phyloP scores from a whole-genome alignment of 2,797 vertebrate genomes.

The Babyrousa celebensis region DNA sequence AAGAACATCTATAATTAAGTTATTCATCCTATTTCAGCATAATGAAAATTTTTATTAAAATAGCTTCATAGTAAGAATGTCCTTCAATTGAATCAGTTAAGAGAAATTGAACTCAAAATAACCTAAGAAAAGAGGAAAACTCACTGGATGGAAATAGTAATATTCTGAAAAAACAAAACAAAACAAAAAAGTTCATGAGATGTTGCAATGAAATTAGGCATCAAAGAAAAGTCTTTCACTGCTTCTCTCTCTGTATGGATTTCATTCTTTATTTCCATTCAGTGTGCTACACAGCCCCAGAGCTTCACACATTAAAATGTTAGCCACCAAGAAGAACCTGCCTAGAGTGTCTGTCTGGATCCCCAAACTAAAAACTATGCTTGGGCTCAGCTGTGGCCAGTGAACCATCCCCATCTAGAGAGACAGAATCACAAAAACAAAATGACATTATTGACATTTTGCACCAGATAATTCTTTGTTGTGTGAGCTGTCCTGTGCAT shows the following conservation, averaged over 20 bases:
- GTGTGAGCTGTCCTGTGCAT: not conserved
- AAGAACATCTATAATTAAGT: not conserved
- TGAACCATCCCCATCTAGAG: not conserved
- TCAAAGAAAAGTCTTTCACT: not conserved
- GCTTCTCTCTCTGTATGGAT: not conserved
- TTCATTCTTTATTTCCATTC: not conserved
- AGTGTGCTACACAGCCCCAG: conserved; percentile 6
- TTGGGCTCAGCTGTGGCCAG: not conserved
- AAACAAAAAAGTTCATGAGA: not conserved
- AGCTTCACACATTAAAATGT: not conserved
- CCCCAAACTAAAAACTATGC: not conserved
- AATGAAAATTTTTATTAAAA: conserved; percentile 40
- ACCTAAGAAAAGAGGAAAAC: not conserved
- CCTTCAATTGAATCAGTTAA: not conserved
- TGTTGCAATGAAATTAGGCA: not conserved
- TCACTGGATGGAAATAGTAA: not conserved
- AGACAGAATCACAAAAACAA: not conserved
- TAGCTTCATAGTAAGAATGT: not conserved
- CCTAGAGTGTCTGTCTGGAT: not conserved
- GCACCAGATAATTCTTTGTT: not conserved
- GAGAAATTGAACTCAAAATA: conserved; percentile 33
- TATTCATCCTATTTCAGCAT: conserved; percentile 33
- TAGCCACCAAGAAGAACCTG: not conserved
- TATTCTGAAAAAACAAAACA: not conserved
- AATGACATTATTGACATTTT: not conserved